These are phyloP conservation scores for Mobula birostris DNA, from an alignment of 2,113 vertebrate species.

Conservation along the genomic window DNA sequence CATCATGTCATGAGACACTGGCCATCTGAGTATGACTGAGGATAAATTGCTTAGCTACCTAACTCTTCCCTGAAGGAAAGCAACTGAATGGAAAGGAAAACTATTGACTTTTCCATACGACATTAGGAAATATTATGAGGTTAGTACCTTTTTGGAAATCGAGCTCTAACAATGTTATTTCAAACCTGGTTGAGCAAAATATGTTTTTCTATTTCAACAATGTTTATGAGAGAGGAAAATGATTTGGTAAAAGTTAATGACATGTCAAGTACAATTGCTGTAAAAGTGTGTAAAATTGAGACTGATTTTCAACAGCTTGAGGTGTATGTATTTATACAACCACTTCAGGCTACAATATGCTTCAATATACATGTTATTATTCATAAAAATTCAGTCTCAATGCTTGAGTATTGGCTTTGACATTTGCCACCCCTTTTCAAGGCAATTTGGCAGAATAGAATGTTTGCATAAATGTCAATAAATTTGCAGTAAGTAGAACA, in stretches of 20 bases:
- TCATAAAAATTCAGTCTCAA: neutral
- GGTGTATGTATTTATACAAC: neutral
- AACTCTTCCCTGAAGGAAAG: neutral
- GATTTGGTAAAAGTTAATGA: conserved; percentile 24
- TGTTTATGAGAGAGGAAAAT: conserved; percentile 6
- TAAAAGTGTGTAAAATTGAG: conserved; percentile 10
- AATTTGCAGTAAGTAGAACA: neutral
- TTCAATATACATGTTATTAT: neutral
- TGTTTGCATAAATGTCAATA: neutral
- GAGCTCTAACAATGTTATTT: neutral
- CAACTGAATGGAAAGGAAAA: neutral
- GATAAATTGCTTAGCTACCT: neutral
- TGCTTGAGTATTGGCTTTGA: neutral
- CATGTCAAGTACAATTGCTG: conserved; percentile 26
- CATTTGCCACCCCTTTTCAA: neutral
- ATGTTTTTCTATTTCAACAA: conserved; percentile 10
- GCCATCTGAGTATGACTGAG: neutral
- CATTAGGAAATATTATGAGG: neutral
- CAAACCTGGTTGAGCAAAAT: neutral
- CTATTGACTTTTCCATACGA: neutral
- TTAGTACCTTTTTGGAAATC: neutral
- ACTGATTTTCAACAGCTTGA: conserved; percentile 5
- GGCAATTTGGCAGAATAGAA: neutral
- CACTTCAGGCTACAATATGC: neutral
- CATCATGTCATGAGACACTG: neutral